Evolutionary conservation across 2,888 invertebrate genomes (phyloP).

Genomic region (Zhuqinia jingwanae): DNA sequence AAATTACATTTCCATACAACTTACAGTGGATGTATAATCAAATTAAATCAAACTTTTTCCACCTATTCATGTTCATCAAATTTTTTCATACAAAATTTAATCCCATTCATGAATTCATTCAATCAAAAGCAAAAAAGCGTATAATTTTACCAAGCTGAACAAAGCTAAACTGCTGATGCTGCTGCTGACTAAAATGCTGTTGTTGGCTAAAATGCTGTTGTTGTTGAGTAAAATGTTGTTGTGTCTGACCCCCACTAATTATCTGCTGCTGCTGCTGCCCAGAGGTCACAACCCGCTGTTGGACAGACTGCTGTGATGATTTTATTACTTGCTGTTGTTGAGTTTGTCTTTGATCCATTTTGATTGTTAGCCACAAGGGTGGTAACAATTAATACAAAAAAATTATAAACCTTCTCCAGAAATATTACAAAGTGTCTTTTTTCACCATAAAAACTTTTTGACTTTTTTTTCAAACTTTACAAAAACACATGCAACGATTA

Average conservation of each 20-base stretch:
- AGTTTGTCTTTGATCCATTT: conserved; percentile 8
- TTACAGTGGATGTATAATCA: too few relatives aligned
- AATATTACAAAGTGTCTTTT: background rate
- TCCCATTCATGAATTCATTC: background rate
- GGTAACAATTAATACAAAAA: background rate
- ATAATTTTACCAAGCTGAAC: conserved; percentile 33
- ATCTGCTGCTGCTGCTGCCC: conserved; percentile 36
- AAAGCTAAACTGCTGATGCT: conserved; percentile 38
- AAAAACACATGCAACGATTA: background rate
- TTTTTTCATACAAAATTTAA: too few relatives aligned
- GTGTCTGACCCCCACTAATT: conserved; percentile 25
- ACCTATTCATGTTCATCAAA: too few relatives aligned
- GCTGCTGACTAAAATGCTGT: conserved; percentile 9
- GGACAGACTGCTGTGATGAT: conserved; percentile 30
- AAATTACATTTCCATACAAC: too few relatives aligned
- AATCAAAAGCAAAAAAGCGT: background rate
- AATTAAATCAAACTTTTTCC: too few relatives aligned
- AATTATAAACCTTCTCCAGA: background rate
- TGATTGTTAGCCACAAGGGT: too few relatives aligned
- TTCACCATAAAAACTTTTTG: too few relatives aligned
- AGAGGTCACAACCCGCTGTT: background rate
- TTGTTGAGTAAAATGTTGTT: too few relatives aligned
- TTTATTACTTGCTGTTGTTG: conserved; percentile 1
- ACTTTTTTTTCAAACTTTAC: background rate
- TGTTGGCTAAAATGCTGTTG: background rate